phyloP scores from a whole-genome alignment of 1,140 invertebrate genomes.

The Lordiphosa collinella region DNA sequence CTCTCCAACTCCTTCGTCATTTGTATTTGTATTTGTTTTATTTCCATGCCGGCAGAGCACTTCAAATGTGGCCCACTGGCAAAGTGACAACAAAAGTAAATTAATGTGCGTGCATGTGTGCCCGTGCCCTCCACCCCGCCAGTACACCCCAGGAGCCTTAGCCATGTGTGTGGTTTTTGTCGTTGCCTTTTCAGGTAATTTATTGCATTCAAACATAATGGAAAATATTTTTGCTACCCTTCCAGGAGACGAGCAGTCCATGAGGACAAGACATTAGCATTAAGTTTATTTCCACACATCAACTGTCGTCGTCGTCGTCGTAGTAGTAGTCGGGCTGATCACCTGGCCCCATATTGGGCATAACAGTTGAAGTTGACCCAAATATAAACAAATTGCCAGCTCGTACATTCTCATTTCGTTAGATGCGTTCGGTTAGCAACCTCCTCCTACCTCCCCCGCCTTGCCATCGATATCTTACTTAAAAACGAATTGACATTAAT shows the following conservation, averaged over 20 bases:
- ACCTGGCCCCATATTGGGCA: constrained; percentile 46
- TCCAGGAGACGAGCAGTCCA: constrained; percentile 40
- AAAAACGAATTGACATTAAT: constrained; percentile 78
- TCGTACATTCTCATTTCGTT: constrained; percentile 66
- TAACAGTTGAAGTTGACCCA: constrained; percentile 48
- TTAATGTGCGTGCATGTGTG: constrained; percentile 72
- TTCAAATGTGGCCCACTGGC: constrained; percentile 76
- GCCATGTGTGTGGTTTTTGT: constrained; percentile 50
- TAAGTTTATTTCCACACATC: constrained; percentile 72
- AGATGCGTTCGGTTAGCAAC: constrained; percentile 46
- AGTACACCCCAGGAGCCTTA: neutral
- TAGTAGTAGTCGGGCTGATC: constrained; percentile 29
- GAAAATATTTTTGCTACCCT: constrained; percentile 73
- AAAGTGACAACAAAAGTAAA: constrained; percentile 78
- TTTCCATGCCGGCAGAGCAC: constrained; percentile 63
- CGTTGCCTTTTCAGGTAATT: constrained; percentile 76
- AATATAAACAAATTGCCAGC: constrained; percentile 69
- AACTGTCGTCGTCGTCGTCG: constrained; percentile 37
- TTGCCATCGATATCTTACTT: constrained; percentile 73
- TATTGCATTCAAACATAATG: constrained; percentile 78
- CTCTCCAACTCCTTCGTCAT: constrained; percentile 16
- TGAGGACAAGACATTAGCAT: constrained; percentile 66
- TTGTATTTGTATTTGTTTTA: constrained; percentile 71
- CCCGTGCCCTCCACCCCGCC: constrained; percentile 10
- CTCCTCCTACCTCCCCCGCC: neutral